Percentiles rank a stretch among this genome's conserved stretches.
Conservation (phyloP, 2,113 vertebrate genomes). For the Mesocricetus auratus region DNA sequence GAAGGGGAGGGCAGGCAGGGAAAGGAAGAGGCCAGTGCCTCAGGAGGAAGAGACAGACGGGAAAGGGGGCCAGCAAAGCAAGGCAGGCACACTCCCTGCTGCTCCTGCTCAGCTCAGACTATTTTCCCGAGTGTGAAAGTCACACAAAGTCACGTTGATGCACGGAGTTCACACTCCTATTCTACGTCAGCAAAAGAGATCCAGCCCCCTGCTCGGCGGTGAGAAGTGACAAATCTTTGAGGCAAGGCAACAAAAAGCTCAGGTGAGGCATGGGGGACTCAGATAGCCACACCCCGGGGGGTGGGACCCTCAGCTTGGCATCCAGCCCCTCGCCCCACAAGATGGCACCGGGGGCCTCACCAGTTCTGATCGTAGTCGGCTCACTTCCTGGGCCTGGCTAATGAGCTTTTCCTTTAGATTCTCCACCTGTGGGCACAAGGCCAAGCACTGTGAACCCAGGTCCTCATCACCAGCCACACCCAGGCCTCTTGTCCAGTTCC, state of each 20-base stretch:
- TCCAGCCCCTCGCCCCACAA: background rate
- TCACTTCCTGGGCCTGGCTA: slow-evolving; percentile 93
- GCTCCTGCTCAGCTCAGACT: background rate
- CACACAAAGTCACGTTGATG: slow-evolving; percentile 67
- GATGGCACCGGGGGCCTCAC: slow-evolving; percentile 82
- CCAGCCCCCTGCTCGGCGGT: background rate
- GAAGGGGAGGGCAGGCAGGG: rapidly evolving
- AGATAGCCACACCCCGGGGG: background rate
- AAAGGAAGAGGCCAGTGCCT: background rate
- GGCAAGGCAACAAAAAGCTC: background rate
- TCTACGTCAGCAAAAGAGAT: background rate
- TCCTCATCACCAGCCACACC: background rate
- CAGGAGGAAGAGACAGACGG: background rate
- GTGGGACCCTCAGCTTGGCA: background rate
- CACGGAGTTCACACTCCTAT: slow-evolving; percentile 72
- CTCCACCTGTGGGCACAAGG: slow-evolving; percentile 88
- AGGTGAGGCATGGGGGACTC: background rate
- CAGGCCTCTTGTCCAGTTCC: background rate
- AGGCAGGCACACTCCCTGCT: background rate
- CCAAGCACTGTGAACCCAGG: background rate
- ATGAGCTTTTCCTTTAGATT: slow-evolving; percentile 92
- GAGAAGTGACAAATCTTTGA: background rate
- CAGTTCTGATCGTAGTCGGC: slow-evolving; percentile 92
- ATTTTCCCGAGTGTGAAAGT: slow-evolving; percentile 76
- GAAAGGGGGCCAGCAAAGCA: background rate